Conservation (phyloP, 2,888 invertebrate species). For the Anoplius nigerrimus region DNA sequence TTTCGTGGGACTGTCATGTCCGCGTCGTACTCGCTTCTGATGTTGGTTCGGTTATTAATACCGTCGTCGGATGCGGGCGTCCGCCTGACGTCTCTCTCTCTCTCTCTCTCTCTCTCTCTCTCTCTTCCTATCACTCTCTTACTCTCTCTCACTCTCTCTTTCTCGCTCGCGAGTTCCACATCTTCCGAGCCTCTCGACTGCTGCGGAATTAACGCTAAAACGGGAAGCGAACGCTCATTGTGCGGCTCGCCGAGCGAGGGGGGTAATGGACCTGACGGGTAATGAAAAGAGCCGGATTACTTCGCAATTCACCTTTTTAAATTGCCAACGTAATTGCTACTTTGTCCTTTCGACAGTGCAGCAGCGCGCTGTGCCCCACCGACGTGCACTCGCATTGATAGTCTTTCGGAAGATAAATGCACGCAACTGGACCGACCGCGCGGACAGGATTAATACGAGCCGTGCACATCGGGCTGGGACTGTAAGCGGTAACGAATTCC, state of each 20-base stretch:
- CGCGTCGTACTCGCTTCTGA: slow-evolving; percentile 29
- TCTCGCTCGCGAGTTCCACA: neutral
- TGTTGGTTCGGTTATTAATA: slow-evolving; percentile 51
- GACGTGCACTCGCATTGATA: too few relatives aligned
- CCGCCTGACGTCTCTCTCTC: neutral
- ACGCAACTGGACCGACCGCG: too few relatives aligned
- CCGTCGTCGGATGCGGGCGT: slow-evolving; percentile 26
- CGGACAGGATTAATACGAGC: too few relatives aligned
- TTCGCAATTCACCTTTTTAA: slow-evolving; percentile 8
- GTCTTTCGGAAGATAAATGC: too few relatives aligned
- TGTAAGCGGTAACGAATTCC: too few relatives aligned
- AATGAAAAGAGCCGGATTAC: slow-evolving; percentile 6
- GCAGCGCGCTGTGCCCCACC: too few relatives aligned
- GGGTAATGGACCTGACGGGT: neutral
- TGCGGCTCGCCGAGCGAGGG: neutral
- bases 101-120: neutral
- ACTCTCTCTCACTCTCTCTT: neutral
- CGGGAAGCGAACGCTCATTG: slow-evolving; percentile 4
- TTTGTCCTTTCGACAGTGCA: too few relatives aligned
- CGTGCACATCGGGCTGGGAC: too few relatives aligned
- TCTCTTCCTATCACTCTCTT: neutral
- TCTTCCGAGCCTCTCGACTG: neutral
- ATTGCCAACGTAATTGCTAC: slow-evolving; percentile 21
- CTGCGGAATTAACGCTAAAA: slow-evolving; percentile 4
- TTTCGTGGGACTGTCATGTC: slow-evolving; percentile 52